Percentiles rank a stretch among this genome's conserved stretches.
Evolutionary conservation across 2,113 vertebrate genomes (phyloP).

Genomic region (Galeopterus variegatus): DNA sequence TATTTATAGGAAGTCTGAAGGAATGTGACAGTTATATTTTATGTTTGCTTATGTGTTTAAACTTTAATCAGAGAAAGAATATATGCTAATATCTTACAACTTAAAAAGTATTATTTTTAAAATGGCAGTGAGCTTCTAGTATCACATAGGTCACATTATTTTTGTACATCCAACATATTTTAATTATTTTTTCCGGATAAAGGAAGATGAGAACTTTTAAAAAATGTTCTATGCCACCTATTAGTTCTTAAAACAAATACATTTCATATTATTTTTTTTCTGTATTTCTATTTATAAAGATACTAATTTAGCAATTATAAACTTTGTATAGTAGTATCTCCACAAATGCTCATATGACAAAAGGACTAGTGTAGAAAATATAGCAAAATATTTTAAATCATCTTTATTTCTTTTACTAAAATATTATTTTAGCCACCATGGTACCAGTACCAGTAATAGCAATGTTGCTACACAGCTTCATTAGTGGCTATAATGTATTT

Average conservation of each 20-base stretch:
- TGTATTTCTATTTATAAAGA: background rate
- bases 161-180: background rate
- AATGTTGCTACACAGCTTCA: rapidly evolving
- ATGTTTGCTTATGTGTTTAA: background rate
- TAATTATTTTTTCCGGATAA: background rate
- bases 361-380: background rate
- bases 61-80: background rate
- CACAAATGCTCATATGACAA: background rate
- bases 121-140: background rate
- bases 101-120: background rate
- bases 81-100: background rate
- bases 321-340: background rate
- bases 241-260: slow-evolving; percentile 38
- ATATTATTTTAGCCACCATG: background rate
- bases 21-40: background rate
- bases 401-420: background rate
- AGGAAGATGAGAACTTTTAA: background rate
- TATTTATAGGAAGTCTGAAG: background rate
- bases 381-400: background rate
- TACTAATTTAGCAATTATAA: background rate
- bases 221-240: background rate
- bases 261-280: background rate
- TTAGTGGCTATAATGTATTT: background rate
- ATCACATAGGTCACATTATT: background rate
- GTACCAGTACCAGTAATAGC: background rate